Conservation (phyloP, 2,113 vertebrate genomes). For the Formicarius rufipectus region DNA sequence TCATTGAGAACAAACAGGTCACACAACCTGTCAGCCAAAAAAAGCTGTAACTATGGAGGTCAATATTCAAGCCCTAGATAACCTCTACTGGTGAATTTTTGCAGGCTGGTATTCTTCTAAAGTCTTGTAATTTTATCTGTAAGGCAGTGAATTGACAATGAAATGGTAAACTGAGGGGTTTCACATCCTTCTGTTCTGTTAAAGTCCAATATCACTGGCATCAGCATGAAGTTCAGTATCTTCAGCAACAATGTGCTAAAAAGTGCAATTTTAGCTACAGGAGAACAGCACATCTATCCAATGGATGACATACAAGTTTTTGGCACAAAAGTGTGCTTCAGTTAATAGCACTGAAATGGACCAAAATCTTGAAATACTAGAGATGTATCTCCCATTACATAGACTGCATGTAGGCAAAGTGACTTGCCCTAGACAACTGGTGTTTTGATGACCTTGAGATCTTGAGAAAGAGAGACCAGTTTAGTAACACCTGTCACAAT, state of each 20-base stretch:
- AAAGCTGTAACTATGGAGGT: rapidly evolving
- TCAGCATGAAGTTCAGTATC: not conserved
- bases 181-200: not conserved
- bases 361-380: not conserved
- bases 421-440: not conserved
- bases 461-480: not conserved
- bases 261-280: not conserved
- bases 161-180: not conserved
- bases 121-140: not conserved
- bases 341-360: not conserved
- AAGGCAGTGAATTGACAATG: not conserved
- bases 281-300: not conserved
- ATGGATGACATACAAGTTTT: not conserved
- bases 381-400: not conserved
- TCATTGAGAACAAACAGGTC: not conserved
- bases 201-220: not conserved
- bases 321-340: not conserved
- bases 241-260: not conserved
- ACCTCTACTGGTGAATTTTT: not conserved
- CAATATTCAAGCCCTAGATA: not conserved
- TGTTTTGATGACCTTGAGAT: not conserved
- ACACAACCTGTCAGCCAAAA: not conserved
- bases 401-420: not conserved
- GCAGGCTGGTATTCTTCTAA: not conserved
- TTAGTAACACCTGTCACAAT: not conserved